Conservation (phyloP, 2,113 vertebrate species). For the Lamprologus ornatipinnis region DNA sequence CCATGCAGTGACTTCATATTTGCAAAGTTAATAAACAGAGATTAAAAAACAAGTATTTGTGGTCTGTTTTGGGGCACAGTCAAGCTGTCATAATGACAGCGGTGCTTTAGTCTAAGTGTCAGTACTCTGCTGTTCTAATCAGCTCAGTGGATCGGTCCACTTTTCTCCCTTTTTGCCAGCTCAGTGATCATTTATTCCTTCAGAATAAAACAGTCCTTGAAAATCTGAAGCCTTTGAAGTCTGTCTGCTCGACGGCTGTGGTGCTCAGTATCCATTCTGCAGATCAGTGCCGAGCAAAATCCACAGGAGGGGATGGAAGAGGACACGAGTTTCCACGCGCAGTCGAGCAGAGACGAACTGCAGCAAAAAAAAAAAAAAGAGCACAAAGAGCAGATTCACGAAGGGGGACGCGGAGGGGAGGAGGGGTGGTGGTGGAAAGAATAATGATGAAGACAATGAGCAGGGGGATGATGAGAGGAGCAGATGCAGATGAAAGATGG, state of each 20-base stretch:
- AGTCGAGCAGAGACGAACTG: neutral
- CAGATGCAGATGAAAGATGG: conserved; percentile 39
- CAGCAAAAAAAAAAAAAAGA: neutral
- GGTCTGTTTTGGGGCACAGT: neutral
- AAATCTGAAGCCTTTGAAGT: conserved; percentile 14
- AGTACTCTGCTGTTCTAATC: neutral
- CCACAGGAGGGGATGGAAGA: conserved; percentile 24
- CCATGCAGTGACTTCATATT: neutral
- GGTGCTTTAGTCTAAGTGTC: neutral
- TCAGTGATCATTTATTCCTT: conserved; percentile 33
- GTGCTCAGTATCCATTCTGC: neutral
- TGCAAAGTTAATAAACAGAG: neutral
- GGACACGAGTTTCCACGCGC: neutral
- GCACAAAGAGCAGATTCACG: conserved; percentile 38
- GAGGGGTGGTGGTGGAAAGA: neutral
- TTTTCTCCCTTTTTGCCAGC: neutral
- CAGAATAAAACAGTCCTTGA: conserved; percentile 8
- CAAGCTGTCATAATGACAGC: neutral
- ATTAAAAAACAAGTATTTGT: neutral
- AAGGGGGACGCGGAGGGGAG: neutral
- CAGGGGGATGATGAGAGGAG: conserved; percentile 23
- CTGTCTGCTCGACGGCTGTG: neutral
- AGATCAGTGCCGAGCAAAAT: neutral
- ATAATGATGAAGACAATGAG: conserved; percentile 25
- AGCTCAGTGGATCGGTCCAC: conserved; percentile 18